phyloP scores from a whole-genome alignment of 2,113 vertebrate species.

The Proterorhinus semilunaris region DNA sequence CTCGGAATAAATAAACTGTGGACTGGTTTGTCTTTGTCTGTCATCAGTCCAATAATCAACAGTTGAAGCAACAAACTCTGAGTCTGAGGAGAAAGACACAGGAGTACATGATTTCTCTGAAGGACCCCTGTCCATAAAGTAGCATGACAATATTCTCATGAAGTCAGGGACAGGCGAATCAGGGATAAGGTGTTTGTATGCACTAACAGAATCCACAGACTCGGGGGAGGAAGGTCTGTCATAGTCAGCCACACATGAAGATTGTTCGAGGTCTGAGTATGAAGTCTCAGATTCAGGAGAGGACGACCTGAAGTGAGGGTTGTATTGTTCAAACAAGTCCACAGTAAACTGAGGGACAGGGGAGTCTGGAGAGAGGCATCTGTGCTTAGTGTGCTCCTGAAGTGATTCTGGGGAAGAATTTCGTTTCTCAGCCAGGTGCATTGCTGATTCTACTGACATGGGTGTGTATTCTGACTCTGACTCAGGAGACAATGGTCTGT shows the following conservation, averaged over 20 bases:
- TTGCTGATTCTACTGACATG: constrained; percentile 21
- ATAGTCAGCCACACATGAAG: constrained; percentile 30
- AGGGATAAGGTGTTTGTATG: constrained; percentile 35
- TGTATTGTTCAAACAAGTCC: constrained; percentile 6
- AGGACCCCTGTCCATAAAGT: constrained; percentile 42
- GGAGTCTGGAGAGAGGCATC: constrained; percentile 62
- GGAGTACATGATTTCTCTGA: constrained; percentile 55
- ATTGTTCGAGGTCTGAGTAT: constrained; percentile 48
- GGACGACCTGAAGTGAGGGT: constrained; percentile 20
- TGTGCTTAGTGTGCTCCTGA: constrained; percentile 44
- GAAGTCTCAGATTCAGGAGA: constrained; percentile 53
- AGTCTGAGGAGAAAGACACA: constrained; percentile 58
- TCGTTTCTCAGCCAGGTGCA: constrained; percentile 29
- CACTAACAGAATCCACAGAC: constrained; percentile 48
- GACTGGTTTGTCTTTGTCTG: constrained; percentile 44
- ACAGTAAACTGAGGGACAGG: constrained; percentile 57
- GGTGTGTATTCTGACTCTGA: constrained; percentile 47
- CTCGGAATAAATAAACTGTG: constrained; percentile 44
- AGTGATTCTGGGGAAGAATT: constrained; percentile 60
- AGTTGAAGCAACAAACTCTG: constrained; percentile 49
- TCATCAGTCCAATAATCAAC: constrained; percentile 60
- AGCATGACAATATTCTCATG: constrained; percentile 61
- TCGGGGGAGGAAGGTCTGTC: constrained; percentile 67
- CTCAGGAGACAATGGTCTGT: constrained; percentile 28
- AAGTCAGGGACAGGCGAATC: constrained; percentile 65